These are phyloP conservation scores for Cephus rjabovi DNA, from an alignment of 2,888 invertebrate species.

Conservation along the genomic window DNA sequence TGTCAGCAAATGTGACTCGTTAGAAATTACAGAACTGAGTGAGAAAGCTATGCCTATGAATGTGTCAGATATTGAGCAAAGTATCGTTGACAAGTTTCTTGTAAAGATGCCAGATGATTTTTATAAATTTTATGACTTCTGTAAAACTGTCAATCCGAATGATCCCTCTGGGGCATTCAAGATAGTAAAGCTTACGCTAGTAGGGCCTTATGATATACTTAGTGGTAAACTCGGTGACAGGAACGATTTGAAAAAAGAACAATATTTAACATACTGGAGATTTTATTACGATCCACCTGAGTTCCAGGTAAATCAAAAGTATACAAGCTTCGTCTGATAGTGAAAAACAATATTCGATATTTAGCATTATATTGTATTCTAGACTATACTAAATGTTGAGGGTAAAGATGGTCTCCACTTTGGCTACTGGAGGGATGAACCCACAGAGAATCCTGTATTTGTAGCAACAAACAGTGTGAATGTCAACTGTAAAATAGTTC, in stretches of 20 bases:
- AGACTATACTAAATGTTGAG: constrained; percentile 79
- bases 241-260: constrained; percentile 69
- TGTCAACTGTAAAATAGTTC: constrained; percentile 76
- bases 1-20: neutral
- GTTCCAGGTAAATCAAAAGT: constrained; percentile 74
- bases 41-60: neutral
- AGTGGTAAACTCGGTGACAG: constrained; percentile 71
- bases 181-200: constrained; percentile 77
- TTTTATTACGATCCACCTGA: constrained; percentile 96
- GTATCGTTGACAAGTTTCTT: constrained; percentile 80
- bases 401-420: constrained; percentile 82
- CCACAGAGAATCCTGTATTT: constrained; percentile 79
- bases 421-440: constrained; percentile 91
- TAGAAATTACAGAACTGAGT: neutral
- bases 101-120: constrained; percentile 93
- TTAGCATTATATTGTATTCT: constrained; percentile 41
- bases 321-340: neutral
- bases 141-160: constrained; percentile 70
- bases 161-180: constrained; percentile 75
- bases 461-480: constrained; percentile 81
- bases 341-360: constrained; percentile 1
- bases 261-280: constrained; percentile 87
- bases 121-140: constrained; percentile 85
- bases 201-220: constrained; percentile 91
- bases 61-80: constrained; percentile 68